Base-by-base conservation (phyloP, 2,888 invertebrate genomes). In the Cybosia mesomella region DNA sequence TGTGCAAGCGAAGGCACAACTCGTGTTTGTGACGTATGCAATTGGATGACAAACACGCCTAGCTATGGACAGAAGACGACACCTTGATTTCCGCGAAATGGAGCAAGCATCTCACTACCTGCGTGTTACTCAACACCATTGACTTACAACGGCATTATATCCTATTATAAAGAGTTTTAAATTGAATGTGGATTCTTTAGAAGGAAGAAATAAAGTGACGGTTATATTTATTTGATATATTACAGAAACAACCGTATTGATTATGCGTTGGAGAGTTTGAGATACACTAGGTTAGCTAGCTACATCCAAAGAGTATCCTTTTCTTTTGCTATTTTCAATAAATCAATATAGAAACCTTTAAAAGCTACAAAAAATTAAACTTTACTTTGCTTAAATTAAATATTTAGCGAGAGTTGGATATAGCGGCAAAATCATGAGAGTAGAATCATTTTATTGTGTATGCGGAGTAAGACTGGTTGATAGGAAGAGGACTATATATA, bases 1-100 rank as follows among this genome's bases (percentile, higher is more conserved):
- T 21, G 54, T 32, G 49, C 57, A 53, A 22, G 28, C 34, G 53
- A 32, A 53, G 22, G 53, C 61, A 53, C 34, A 32, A 32, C 24
- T 24, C 62, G 21, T 60, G 49, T 60, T 57, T 32, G 63, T 76
- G 70, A 79, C 70, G 74, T 79, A 70, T 68, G 74, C 70, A 66
- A 71, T 73, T 71, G 67, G 58, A 67, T 66, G 67, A 72, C 71
- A 63, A 72, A 72, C 74, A 73, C 70, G 67, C 72, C 49, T 70
- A 60, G 63, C 76, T 62, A 71, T 70, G 72, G 72, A 67, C 72
- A 83, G 79, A 87, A 89, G 85, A 76, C 83, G 89, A 91, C 85
- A 89, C 88, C 84, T 74, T 68, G 72, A 71, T 71, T 91, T 91
- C 89, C 79, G 71, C 80, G 90, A 91, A 91, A 76, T 81, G 80